phyloP scores from a whole-genome alignment of 53 echinoderm and acorn worm genomes.

The Temnopleurus reevesii region DNA sequence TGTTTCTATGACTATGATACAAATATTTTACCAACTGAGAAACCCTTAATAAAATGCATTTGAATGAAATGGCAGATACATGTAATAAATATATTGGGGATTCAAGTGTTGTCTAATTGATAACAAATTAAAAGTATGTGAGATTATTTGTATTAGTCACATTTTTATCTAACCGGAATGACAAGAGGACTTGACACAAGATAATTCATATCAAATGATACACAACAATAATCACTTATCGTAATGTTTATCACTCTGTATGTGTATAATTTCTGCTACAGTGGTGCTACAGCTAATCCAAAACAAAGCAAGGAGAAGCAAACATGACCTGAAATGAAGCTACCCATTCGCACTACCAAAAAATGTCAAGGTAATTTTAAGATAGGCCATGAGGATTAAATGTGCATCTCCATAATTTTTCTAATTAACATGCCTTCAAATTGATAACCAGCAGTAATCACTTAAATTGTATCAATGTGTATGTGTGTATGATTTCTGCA shows the following conservation, averaged over 20 bases:
- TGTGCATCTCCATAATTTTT: too few species aligned
- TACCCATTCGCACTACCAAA: background rate
- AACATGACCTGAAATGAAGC: too few species aligned
- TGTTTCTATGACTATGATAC: too few species aligned
- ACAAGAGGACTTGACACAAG: background rate
- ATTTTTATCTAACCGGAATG: background rate
- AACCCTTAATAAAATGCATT: too few species aligned
- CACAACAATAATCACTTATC: background rate
- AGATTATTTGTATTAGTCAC: background rate
- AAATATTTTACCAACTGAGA: too few species aligned
- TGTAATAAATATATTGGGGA: too few species aligned
- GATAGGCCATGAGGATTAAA: too few species aligned
- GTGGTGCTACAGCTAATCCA: background rate
- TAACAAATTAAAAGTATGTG: background rate
- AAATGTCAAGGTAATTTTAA: too few species aligned
- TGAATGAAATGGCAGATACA: too few species aligned
- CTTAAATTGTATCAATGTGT: background rate
- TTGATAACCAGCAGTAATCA: background rate
- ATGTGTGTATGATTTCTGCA: background rate
- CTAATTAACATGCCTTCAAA: too few species aligned
- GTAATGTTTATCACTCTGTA: background rate
- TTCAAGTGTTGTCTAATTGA: too few species aligned
- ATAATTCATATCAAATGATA: conserved; percentile 7
- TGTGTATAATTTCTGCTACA: background rate
- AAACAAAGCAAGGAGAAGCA: background rate